Base-by-base conservation (phyloP, 2,113 vertebrate species). In the Xenopus borealis region DNA sequence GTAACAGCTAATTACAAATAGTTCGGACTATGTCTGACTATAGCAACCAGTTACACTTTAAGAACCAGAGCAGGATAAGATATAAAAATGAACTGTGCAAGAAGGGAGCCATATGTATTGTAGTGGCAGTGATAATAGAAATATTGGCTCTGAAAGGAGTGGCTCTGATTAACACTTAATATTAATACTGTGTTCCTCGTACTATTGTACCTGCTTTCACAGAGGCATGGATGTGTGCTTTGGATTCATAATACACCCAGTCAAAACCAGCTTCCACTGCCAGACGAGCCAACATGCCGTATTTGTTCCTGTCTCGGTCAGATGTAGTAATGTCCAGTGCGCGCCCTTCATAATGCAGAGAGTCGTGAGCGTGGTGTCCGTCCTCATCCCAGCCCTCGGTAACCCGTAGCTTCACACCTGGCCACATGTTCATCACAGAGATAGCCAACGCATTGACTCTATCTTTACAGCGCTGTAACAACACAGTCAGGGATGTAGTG, bases 321-420 rank as follows among this genome's bases (percentile, higher is more conserved):
- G 95, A 94, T 0, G 97, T 99, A 72, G 96, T 99, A 86, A 99
- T 96, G 84, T 99, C 97, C 83, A 98, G 88, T 0, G 96, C 97
- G 1, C 97, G 90, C 18, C 97, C 97, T 86, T 98, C 97, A 0
- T 98, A 99, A 88, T 99, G 97, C 69, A 99, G 90, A 0, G 97
- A 99, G 79, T 93, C 91, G 0, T 92, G 84, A 17, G 95, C 92
- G 71, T 99, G 97, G 82, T 99, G 95, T 2, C 97, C 97, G 0
- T 99, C 97, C 80, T 99, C 97, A 0, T 99, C 97, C 97, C 97
- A 99, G 80, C 96, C 96, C 81, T 99, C 97, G 0, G 97, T 99
- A 81, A 98, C 97, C 66, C 97, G 89, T 7, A 99, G 84, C 78
- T 92, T 93, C 46, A 96, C 91, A 33, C 96, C 95, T 0, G 96